Conservation (phyloP, 2,888 invertebrate genomes). For the Chalcis sispes region DNA sequence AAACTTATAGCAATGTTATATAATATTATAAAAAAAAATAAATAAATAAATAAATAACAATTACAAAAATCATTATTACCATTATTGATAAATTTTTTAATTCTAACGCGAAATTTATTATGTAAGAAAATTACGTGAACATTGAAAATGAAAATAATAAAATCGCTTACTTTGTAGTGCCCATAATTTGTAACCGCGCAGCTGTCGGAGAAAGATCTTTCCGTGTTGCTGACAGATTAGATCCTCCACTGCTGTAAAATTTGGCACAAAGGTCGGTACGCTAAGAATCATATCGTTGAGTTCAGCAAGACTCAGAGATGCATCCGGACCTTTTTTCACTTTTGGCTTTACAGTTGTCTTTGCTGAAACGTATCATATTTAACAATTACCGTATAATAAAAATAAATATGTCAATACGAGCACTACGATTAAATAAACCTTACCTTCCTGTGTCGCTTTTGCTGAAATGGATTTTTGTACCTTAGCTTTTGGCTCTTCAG, state of each 20-base stretch:
- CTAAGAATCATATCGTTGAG: conserved; percentile 79
- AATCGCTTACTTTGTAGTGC: conserved; percentile 83
- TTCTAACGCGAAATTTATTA: not conserved
- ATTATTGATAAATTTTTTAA: too few relatives aligned
- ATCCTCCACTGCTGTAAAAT: conserved; percentile 81
- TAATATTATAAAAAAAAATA: too few relatives aligned
- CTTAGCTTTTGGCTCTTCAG: not conserved
- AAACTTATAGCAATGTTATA: too few relatives aligned
- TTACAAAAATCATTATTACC: too few relatives aligned
- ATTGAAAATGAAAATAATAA: not conserved
- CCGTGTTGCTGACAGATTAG: conserved; percentile 83
- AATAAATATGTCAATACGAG: not conserved
- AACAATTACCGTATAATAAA: not conserved
- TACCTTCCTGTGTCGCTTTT: conserved; percentile 37
- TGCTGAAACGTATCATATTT: conserved; percentile 22
- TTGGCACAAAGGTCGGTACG: conserved; percentile 83
- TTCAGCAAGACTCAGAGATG: conserved; percentile 40
- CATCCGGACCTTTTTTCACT: conserved; percentile 3
- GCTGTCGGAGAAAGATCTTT: conserved; percentile 82
- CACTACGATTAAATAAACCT: conserved; percentile 25
- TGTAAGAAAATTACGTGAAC: conserved; percentile 4
- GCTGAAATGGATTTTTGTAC: conserved; percentile 45
- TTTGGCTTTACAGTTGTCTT: conserved; percentile 18
- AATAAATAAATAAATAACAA: too few relatives aligned
- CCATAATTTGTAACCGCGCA: conserved; percentile 84